A percentile compares a stretch with the other conserved stretches of the same genome.
Conservation (phyloP, 1,140 invertebrate species). For the Saxidomus purpurata region DNA sequence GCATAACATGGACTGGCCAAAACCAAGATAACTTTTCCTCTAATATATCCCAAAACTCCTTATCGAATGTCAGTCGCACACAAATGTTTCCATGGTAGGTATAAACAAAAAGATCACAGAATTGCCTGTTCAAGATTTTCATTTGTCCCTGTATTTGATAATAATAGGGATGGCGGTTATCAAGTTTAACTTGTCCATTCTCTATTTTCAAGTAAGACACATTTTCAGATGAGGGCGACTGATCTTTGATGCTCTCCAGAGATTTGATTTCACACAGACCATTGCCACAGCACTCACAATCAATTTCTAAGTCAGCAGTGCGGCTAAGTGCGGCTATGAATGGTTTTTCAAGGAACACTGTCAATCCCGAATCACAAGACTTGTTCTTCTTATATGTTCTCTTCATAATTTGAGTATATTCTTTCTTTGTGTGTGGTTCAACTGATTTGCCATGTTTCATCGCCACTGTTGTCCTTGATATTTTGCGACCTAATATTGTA, state of each 20-base stretch:
- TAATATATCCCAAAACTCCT: not conserved
- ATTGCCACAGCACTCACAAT: conserved; percentile 41
- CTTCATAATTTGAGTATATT: conserved; percentile 20
- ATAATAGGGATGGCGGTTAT: not conserved
- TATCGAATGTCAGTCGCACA: no score
- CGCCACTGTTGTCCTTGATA: not conserved
- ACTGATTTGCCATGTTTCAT: conserved; percentile 58
- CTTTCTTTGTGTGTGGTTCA: conserved; percentile 41
- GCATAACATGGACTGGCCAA: conserved; percentile 43
- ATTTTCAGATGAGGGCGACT: conserved; percentile 21
- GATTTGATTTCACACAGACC: conserved; percentile 57
- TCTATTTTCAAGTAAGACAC: conserved; percentile 19
- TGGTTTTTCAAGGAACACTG: not conserved
- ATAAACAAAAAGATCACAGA: no score
- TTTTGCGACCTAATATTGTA: conserved; percentile 9
- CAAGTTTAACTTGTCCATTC: not conserved
- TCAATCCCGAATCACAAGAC: conserved; percentile 27
- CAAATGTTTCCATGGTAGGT: no score
- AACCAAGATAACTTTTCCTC: conserved; percentile 30
- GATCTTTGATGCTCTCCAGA: conserved; percentile 34
- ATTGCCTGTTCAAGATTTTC: no score
- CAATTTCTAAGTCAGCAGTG: conserved; percentile 53
- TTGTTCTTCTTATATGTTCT: conserved; percentile 22
- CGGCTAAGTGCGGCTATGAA: conserved; percentile 17
- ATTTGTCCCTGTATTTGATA: no score